Evolutionary conservation across 1,140 invertebrate species (phyloP).

Genomic region (Lasaia peninsularis): DNA sequence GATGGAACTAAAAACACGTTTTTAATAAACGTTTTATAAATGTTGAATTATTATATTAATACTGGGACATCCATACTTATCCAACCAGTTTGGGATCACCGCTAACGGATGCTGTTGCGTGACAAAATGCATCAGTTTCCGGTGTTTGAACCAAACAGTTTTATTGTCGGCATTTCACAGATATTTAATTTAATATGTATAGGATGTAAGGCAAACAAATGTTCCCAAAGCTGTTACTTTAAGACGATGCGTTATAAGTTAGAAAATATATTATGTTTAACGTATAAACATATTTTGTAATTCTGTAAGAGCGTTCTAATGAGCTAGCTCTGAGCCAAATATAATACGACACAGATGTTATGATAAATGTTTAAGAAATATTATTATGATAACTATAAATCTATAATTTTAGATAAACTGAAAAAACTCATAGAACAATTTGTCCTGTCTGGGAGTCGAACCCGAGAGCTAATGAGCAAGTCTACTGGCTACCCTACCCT

Average conservation of each 20-base stretch:
- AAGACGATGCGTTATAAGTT: background rate
- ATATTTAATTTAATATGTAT: constrained; percentile 1
- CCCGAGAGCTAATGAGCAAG: too few relatives aligned
- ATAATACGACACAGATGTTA: too few relatives aligned
- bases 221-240: background rate
- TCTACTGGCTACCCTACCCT: too few relatives aligned
- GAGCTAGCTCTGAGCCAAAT: too few relatives aligned
- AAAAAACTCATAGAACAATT: too few relatives aligned
- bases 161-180: background rate
- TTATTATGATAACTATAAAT: too few relatives aligned
- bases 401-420: too few relatives aligned
- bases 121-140: constrained; percentile 28
- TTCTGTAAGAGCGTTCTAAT: too few relatives aligned
- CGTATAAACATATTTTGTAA: background rate
- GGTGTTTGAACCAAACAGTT: constrained; percentile 14
- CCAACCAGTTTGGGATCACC: background rate
- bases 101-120: constrained; percentile 24
- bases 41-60: background rate
- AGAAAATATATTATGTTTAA: background rate
- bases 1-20: too few relatives aligned
- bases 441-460: too few relatives aligned
- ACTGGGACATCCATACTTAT: background rate
- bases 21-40: too few relatives aligned
- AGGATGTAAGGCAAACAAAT: background rate
- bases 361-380: too few relatives aligned